Evolutionary conservation across 2,113 vertebrate species (phyloP), one percentile per base, ranked within the genome.

Genomic region (Platycercus adscitus): DNA sequence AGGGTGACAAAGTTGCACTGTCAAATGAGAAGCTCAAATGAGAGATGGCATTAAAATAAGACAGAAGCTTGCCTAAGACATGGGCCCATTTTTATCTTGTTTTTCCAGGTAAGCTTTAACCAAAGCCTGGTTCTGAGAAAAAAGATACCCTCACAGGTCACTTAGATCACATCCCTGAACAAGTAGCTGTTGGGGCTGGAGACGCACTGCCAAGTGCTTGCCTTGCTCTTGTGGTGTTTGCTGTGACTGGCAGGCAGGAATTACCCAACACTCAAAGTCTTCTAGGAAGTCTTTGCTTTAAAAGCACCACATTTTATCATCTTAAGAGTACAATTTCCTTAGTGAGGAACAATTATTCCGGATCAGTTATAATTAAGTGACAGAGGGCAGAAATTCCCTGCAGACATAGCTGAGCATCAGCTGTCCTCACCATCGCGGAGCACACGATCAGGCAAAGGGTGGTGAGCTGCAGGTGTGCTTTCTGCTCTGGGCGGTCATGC

Each of bases 111-210:
- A 61, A 81, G 11, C 23, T 82, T 80, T 86, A 77, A 71, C 9
- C 17, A 76, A 55, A 92, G 68, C 13, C 35, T 47, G 2, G 16
- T 64, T 66, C 49, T 91, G 61, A 71, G 46, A 11, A 65, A 37
- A 78, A 76, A n/a, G 49, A 8, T n/a, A 17, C 10, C 47, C 8
- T 2, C 0, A 2, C 21, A 55, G 29, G n/a, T 46, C 18, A 13
- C 53, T 50, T 17, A 35, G 78, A 20, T 60, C 10, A 14, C 1
- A 7, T 13, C 18, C 24, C 21, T 24, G 8, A 11, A 19, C 4
- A 11, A 2, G 3, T 5, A 4, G 43, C 8, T 31, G 18, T 4
- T 37, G 24, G 60, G 19, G 35, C 12, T 0, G 0, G 43, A 50
- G 31, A 25, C 9, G 26, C 11, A 10, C 5, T 0, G 1, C 37